phyloP scores from a whole-genome alignment of 2,113 vertebrate genomes.

The Rhinoptilus africanus region DNA sequence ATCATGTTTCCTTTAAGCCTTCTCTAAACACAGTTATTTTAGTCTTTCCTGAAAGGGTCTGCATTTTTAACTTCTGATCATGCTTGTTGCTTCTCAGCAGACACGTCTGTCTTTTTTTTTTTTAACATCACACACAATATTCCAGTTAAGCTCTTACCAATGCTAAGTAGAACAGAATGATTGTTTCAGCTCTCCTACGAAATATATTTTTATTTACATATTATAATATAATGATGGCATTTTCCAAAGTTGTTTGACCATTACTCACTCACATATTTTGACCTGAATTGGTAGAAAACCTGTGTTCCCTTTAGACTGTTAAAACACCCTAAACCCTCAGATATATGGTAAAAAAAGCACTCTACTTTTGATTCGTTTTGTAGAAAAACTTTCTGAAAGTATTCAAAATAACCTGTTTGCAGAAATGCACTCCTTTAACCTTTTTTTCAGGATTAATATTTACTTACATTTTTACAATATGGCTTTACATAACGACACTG shows the following conservation, averaged over 20 bases:
- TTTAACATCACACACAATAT: neutral
- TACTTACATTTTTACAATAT: neutral
- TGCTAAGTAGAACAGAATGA: neutral
- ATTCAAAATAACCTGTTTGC: neutral
- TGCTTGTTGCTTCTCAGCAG: neutral
- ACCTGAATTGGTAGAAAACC: neutral
- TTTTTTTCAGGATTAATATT: neutral
- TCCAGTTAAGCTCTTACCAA: neutral
- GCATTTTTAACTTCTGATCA: neutral
- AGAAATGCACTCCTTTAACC: neutral
- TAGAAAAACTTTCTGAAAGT: neutral
- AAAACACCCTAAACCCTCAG: neutral
- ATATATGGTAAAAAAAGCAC: neutral
- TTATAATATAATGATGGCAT: neutral
- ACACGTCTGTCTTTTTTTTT: neutral
- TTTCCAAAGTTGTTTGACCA: neutral
- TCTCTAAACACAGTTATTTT: neutral
- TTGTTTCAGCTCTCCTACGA: neutral
- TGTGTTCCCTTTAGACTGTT: neutral
- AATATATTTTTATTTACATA: neutral
- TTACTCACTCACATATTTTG: neutral
- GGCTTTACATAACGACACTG: neutral
- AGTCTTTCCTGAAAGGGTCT: neutral
- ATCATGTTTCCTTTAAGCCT: neutral
- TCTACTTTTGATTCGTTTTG: neutral